phyloP scores from a whole-genome alignment of 2,888 invertebrate species.

The Drosophila infuscata region DNA sequence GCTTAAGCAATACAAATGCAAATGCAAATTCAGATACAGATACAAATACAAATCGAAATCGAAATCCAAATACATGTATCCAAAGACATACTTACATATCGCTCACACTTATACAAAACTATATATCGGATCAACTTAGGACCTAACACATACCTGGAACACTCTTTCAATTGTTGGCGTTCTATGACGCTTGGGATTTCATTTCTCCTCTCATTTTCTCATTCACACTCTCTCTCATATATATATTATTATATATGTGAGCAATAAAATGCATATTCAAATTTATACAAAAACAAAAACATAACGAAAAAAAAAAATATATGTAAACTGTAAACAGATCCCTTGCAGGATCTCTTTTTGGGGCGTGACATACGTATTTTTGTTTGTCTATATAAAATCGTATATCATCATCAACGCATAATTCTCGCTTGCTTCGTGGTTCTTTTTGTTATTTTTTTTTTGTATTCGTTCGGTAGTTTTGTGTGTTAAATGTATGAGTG shows the following conservation, averaged over 20 bases:
- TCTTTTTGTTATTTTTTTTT: not conserved
- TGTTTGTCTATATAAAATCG: constrained; percentile 2
- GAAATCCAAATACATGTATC: not conserved
- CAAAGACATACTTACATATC: constrained; percentile 55
- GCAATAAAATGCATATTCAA: constrained; percentile 68
- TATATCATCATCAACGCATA: constrained; percentile 70
- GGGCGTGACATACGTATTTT: constrained; percentile 26
- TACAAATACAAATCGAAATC: constrained; percentile 4
- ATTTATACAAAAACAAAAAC: constrained; percentile 64
- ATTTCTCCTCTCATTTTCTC: not conserved
- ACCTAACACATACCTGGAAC: constrained; percentile 66
- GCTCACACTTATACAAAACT: constrained; percentile 56
- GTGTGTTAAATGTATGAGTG: constrained; percentile 22
- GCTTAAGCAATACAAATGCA: constrained; percentile 51
- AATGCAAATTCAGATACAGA: constrained; percentile 27
- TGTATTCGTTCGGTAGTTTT: constrained; percentile 46
- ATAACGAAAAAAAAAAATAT: constrained; percentile 29
- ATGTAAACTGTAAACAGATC: constrained; percentile 28
- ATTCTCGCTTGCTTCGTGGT: constrained; percentile 65
- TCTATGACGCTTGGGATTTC: constrained; percentile 51
- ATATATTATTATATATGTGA: constrained; percentile 36
- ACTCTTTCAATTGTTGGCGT: constrained; percentile 50
- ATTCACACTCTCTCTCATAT: constrained; percentile 11
- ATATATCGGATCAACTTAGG: constrained; percentile 72
- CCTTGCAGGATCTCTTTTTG: constrained; percentile 23